These are phyloP conservation scores for Oncopeltus fasciatus DNA, from an alignment of 1,140 invertebrate genomes.

Conservation along the genomic window DNA sequence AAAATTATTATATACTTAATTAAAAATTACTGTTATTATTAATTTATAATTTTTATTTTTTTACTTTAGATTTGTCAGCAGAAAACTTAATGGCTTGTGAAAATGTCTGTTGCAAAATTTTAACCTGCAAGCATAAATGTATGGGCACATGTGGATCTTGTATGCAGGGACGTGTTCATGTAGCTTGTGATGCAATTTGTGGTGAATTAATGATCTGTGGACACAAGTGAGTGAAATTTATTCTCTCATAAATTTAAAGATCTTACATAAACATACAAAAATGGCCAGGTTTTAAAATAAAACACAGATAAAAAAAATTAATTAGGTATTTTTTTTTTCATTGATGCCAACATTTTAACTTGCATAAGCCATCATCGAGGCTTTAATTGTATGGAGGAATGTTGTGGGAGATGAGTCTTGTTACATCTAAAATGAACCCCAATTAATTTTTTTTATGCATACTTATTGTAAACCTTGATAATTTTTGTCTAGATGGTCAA, in stretches of 20 bases:
- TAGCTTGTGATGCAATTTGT: constrained; percentile 35
- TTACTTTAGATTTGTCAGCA: no score
- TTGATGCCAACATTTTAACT: neutral
- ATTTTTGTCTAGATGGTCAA: no score
- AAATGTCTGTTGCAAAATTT: constrained; percentile 29
- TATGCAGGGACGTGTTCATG: constrained; percentile 37
- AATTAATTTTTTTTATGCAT: no score
- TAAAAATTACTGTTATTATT: no score
- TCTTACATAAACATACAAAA: neutral
- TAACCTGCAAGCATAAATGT: constrained; percentile 43
- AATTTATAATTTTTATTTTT: no score
- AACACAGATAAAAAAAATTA: neutral
- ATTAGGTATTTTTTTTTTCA: neutral
- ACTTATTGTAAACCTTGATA: no score
- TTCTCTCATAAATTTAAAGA: neutral
- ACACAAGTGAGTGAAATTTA: constrained; percentile 29
- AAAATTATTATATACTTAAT: no score
- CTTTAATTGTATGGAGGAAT: neutral
- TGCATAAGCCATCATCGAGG: neutral
- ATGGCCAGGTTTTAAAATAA: no score
- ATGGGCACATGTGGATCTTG: constrained; percentile 55
- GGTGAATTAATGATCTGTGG: constrained; percentile 35
- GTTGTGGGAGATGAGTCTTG: neutral
- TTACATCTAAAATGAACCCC: no score
- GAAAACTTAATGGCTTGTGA: no score